Base-by-base conservation (phyloP, 2,113 vertebrate genomes). In the Centrocercus urophasianus region DNA sequence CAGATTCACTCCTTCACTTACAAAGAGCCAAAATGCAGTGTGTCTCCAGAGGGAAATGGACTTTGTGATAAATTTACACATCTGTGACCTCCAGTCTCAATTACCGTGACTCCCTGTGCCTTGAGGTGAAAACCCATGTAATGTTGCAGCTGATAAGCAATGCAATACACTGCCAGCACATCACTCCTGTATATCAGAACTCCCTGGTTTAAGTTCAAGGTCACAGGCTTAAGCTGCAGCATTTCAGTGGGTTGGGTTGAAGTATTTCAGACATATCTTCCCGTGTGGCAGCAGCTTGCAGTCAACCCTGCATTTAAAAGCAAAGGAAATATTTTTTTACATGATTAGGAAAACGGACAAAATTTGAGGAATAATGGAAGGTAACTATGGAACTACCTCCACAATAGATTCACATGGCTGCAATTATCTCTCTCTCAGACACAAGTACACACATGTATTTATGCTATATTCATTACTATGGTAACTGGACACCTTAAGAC, bases 111-210 rank as follows among this genome's bases (percentile, higher is more conserved):
- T 93, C 34, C 20, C n/a, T 80, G 66, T 74, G 72, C 75, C 69
- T 86, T 86, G 60, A 77, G 69, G 57, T 90, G 40, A 85, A 96
- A 95, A 80, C 52, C 32, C 82, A 60, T 75, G 52, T 67, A 91
- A 77, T 40, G n/a, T 38, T 71, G 34, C 45, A 71, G 60, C 84
- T 84, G 67, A 47, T 65, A 93, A 88, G 42, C 63, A 47, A 76
- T 65, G 40, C 48, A 83, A 63, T 32, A 70, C 42, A 8, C 17
- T 38, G 45, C 19, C n/a, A 92, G 45, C 45, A 79, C 50, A 85
- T 47, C 21, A 22, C 25, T 59, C 45, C 0, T 1, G 50, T 34
- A 28, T 38, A 87, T 89, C 63, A 83, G 64, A 91, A 92, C 83
- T 71, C 25, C n/a, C 42, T 71, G n/a, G 32, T 2, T 75, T 65